A percentile compares a stretch with the other conserved stretches of the same genome.
These are phyloP conservation scores for Pissodes strobi DNA, from an alignment of 1,140 invertebrate species.

Conservation along the genomic window DNA sequence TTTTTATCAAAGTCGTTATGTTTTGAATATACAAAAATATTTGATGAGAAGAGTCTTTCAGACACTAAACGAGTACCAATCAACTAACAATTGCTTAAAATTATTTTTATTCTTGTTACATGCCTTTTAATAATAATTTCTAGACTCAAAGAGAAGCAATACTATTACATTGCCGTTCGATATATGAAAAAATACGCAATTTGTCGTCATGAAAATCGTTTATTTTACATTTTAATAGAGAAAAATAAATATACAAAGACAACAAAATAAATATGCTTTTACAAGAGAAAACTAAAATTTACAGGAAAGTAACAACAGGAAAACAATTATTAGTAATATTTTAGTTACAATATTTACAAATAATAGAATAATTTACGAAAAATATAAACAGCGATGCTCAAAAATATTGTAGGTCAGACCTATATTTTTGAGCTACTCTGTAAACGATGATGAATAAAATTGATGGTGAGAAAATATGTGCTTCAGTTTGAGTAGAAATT, in stretches of 20 bases:
- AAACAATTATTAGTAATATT: not conserved
- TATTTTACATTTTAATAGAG: conserved; percentile 16
- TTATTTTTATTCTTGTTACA: too few species aligned
- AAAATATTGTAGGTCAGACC: not conserved
- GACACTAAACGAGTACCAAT: too few species aligned
- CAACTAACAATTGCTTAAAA: too few species aligned
- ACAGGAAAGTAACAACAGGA: conserved; percentile 12
- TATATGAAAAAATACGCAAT: too few species aligned
- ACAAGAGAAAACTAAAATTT: too few species aligned
- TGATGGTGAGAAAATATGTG: not conserved
- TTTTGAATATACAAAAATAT: too few species aligned
- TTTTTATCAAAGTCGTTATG: too few species aligned
- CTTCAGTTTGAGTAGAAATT: not conserved
- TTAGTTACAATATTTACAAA: conserved; percentile 12
- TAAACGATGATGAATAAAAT: not conserved
- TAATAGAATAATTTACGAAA: conserved; percentile 3
- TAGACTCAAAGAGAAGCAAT: too few species aligned
- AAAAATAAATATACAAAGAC: conserved; percentile 22
- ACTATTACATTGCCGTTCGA: too few species aligned
- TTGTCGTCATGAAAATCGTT: too few species aligned
- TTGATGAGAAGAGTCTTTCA: too few species aligned
- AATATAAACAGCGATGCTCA: not conserved
- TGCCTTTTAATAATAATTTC: too few species aligned
- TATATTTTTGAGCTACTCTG: not conserved
- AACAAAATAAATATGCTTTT: conserved; percentile 31